These are phyloP conservation scores for Muntiacus muntjak DNA, from an alignment of 2,113 vertebrate species.

Conservation along the genomic window DNA sequence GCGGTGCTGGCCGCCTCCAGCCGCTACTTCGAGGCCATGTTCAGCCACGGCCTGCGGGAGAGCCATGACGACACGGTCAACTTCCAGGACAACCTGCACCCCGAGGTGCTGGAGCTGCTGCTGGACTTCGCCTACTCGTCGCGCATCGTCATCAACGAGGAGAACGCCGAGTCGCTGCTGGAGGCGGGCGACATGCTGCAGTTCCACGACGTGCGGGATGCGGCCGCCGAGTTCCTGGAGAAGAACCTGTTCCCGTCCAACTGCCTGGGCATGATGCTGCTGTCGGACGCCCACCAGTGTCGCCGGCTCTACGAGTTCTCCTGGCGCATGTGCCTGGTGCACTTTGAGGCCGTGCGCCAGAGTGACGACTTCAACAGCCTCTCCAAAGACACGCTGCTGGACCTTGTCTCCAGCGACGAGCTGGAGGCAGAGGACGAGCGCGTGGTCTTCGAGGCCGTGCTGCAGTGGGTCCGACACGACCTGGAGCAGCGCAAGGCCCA, in stretches of 20 bases:
- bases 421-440: conserved; percentile 94
- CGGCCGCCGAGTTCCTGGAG: conserved; percentile 93
- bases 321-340: conserved; percentile 94
- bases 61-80: conserved; percentile 91
- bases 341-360: conserved; percentile 90
- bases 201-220: conserved; percentile 93
- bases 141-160: conserved; percentile 92
- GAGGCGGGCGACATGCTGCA: conserved; percentile 96
- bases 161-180: conserved; percentile 93
- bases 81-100: conserved; percentile 94
- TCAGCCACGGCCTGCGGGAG: conserved; percentile 93
- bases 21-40: conserved; percentile 97
- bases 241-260: conserved; percentile 93
- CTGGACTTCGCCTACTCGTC: conserved; percentile 96
- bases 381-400: conserved; percentile 91
- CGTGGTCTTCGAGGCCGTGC: conserved; percentile 89
- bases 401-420: conserved; percentile 93
- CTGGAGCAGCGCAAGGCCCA: conserved; percentile 83
- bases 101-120: conserved; percentile 93
- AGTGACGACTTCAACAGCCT: conserved; percentile 92
- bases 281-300: conserved; percentile 96
- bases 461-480: conserved; percentile 91
- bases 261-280: conserved; percentile 95
- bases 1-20: conserved; percentile 95
- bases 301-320: conserved; percentile 91